Conservation (phyloP, 2,113 vertebrate genomes). For the Amblyornis subalaris region DNA sequence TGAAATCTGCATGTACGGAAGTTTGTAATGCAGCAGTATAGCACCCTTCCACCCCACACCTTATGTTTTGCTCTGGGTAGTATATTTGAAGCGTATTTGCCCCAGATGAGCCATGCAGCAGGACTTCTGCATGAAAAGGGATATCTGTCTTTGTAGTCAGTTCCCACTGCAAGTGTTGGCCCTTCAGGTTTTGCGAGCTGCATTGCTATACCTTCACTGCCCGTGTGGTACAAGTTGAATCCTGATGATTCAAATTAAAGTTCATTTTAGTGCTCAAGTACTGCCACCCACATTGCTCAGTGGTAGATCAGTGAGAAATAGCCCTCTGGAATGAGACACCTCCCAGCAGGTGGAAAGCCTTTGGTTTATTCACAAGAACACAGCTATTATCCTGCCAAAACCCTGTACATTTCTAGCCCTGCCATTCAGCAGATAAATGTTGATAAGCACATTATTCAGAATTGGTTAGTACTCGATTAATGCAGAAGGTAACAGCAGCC, state of each 20-base stretch:
- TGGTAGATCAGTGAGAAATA: background rate
- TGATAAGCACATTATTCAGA: background rate
- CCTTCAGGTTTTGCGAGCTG: background rate
- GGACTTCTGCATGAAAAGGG: background rate
- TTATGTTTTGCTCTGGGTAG: background rate
- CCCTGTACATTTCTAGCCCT: background rate
- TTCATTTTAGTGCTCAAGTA: background rate
- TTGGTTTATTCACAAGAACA: background rate
- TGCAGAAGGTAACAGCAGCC: background rate
- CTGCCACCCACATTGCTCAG: background rate
- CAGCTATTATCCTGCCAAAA: background rate
- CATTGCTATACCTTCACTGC: background rate
- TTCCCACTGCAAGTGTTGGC: background rate
- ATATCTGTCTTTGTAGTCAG: background rate
- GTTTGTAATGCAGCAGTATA: background rate
- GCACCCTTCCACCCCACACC: background rate
- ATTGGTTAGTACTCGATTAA: background rate
- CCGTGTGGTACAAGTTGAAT: background rate
- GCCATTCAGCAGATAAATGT: background rate
- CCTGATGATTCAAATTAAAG: background rate
- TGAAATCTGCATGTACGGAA: background rate
- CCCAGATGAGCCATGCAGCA: background rate
- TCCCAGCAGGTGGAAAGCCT: background rate
- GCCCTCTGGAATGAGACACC: background rate
- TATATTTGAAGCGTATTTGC: background rate